phyloP scores from a whole-genome alignment of 2,113 vertebrate genomes.

The Carassius carassius region DNA sequence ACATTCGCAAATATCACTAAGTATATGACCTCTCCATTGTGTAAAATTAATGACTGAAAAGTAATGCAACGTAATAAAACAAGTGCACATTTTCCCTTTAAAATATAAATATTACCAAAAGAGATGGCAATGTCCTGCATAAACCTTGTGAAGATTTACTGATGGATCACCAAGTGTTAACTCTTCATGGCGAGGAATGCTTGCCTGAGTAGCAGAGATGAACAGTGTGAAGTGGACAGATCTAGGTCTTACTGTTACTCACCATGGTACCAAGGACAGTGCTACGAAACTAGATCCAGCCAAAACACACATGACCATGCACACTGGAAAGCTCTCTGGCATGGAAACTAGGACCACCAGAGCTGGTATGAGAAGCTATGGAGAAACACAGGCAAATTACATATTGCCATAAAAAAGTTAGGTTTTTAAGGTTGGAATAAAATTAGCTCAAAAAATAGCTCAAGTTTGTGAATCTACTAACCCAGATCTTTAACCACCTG shows the following conservation, averaged over 20 bases:
- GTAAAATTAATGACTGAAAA: no score
- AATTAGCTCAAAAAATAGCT: neutral
- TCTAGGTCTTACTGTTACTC: slow-evolving; percentile 60
- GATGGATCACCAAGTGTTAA: neutral
- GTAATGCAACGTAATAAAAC: neutral
- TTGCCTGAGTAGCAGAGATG: slow-evolving; percentile 26
- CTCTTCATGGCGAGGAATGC: neutral
- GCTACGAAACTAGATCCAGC: slow-evolving; percentile 74
- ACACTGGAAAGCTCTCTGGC: slow-evolving; percentile 70
- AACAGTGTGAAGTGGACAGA: slow-evolving; percentile 33
- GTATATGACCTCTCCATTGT: neutral
- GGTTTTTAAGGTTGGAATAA: neutral
- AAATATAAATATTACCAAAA: neutral
- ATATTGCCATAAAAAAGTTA: neutral
- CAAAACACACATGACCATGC: slow-evolving; percentile 66
- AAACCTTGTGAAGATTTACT: neutral
- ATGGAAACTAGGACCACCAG: slow-evolving; percentile 64
- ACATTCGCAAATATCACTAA: neutral
- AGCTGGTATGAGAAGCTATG: slow-evolving; percentile 75
- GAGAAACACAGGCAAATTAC: slow-evolving; percentile 6
- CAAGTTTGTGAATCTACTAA: neutral
- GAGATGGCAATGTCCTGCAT: neutral
- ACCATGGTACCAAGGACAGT: slow-evolving; percentile 79
- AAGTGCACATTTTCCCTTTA: neutral
- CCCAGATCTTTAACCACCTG: neutral